Conservation (phyloP, 2,888 invertebrate species). For the Syrista parreyssii region DNA sequence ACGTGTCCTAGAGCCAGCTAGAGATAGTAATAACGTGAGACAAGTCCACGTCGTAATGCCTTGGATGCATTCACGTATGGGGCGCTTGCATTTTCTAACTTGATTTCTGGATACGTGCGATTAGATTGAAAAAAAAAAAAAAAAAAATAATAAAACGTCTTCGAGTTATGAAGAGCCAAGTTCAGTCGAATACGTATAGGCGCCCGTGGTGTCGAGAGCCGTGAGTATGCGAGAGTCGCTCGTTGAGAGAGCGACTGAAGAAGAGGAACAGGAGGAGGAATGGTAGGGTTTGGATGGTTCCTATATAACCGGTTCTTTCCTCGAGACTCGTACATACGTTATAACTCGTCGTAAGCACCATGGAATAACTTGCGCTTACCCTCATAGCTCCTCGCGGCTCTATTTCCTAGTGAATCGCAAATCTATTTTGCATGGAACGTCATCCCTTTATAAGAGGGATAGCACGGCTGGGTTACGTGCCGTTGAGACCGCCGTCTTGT, state of each 20-base stretch:
- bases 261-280: conserved; percentile 24
- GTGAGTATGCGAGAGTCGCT: conserved; percentile 30
- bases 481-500: neutral
- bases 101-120: conserved; percentile 12
- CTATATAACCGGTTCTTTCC: conserved; percentile 55
- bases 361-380: neutral
- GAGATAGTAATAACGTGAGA: neutral
- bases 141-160: neutral
- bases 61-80: neutral
- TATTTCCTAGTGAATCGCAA: conserved; percentile 5
- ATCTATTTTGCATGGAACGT: conserved; percentile 29
- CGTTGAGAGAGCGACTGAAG: conserved; percentile 8
- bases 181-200: conserved; percentile 9
- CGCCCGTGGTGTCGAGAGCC: conserved; percentile 43
- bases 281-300: conserved; percentile 36
- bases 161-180: neutral
- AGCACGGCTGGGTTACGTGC: neutral
- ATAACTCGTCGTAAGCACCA: conserved; percentile 2
- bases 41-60: neutral
- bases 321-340: conserved; percentile 27
- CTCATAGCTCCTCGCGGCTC: neutral
- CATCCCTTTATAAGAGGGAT: conserved; percentile 7
- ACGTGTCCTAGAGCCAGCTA: neutral
- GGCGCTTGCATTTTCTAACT: neutral
- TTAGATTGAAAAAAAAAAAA: conserved; percentile 8